These are phyloP conservation scores for Cloeon dipterum DNA, from an alignment of 2,888 invertebrate genomes.

Conservation along the genomic window DNA sequence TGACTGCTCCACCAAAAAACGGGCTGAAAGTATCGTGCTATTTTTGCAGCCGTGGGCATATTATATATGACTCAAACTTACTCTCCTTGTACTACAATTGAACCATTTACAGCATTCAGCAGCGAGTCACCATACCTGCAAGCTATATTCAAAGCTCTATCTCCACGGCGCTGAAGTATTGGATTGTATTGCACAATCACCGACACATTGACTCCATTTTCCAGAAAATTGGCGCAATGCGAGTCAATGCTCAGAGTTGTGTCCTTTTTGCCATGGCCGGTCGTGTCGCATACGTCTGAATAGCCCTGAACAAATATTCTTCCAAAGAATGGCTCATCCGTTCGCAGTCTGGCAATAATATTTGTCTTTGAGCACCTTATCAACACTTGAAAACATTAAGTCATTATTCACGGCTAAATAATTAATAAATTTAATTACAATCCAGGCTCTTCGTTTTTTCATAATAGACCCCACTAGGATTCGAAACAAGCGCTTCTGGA, in stretches of 20 bases:
- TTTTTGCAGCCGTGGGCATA: constrained; percentile 29
- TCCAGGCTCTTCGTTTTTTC: constrained; percentile 65
- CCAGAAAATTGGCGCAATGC: constrained; percentile 9
- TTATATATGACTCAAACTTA: too few species aligned
- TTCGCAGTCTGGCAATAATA: constrained; percentile 34
- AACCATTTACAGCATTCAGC: neutral
- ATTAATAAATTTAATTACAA: constrained; percentile 28
- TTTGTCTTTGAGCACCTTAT: constrained; percentile 51
- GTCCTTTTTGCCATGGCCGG: constrained; percentile 24
- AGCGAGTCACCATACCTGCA: constrained; percentile 19
- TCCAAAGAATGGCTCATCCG: constrained; percentile 30
- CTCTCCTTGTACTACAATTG: constrained; percentile 1
- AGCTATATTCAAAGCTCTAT: constrained; percentile 56
- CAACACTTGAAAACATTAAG: constrained; percentile 29
- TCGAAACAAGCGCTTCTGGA: constrained; percentile 37
- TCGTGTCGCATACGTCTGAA: constrained; percentile 43
- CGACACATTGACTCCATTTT: constrained; percentile 33
- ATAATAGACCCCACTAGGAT: constrained; percentile 40
- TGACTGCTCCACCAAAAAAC: constrained; percentile 25
- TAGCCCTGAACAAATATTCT: constrained; percentile 60
- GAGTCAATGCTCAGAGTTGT: constrained; percentile 35
- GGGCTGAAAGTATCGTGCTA: too few species aligned
- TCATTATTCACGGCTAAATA: too few species aligned
- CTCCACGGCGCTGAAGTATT: constrained; percentile 63
- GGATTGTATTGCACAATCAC: constrained; percentile 65